These are phyloP conservation scores for Paelopatides confundens DNA, from an alignment of 53 echinoderm and acorn worm species.

Conservation along the genomic window DNA sequence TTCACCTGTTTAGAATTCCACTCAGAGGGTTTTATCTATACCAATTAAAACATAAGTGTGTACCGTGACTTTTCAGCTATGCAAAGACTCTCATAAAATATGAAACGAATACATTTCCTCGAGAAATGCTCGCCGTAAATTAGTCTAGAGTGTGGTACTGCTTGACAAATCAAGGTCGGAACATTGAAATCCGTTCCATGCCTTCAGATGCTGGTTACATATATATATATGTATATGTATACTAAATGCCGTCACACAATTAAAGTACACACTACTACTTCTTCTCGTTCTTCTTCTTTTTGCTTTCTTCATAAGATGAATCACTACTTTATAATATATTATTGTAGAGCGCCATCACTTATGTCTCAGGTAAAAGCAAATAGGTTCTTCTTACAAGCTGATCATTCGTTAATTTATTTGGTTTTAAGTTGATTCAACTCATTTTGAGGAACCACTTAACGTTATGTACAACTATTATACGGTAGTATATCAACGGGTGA, in stretches of 20 bases:
- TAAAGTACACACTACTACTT: background rate
- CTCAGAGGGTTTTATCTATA: constrained; percentile 31
- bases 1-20: constrained; percentile 38
- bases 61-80: constrained; percentile 38
- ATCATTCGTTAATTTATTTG: too few relatives aligned
- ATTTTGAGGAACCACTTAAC: too few relatives aligned
- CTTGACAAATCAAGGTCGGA: constrained; percentile 24
- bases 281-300: too few relatives aligned
- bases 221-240: too few relatives aligned
- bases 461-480: too few relatives aligned
- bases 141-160: constrained; percentile 10
- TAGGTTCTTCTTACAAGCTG: too few relatives aligned
- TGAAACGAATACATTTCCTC: constrained; percentile 38
- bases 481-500: too few relatives aligned
- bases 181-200: background rate
- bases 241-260: background rate
- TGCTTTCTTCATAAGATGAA: background rate
- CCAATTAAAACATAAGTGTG: constrained; percentile 38
- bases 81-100: constrained; percentile 14
- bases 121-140: constrained; percentile 41
- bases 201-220: background rate
- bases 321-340: background rate
- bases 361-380: too few relatives aligned
- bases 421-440: too few relatives aligned
- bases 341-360: background rate